phyloP scores from a whole-genome alignment of 2,888 invertebrate genomes.

The Drosophila niveifrons region DNA sequence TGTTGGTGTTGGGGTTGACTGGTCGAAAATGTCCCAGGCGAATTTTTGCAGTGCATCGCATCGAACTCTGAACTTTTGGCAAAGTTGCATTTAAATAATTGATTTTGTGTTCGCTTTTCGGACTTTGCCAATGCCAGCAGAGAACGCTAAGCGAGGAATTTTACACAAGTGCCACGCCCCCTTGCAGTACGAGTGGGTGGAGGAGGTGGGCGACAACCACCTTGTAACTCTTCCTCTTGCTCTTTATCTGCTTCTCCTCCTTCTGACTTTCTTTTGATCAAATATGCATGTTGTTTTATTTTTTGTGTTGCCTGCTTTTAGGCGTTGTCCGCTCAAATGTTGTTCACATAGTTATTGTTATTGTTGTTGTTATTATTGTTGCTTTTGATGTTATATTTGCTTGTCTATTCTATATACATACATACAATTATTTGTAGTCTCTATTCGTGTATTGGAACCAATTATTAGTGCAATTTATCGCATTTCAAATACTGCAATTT shows the following conservation, averaged over 20 bases:
- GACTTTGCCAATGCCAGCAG: constrained; percentile 4
- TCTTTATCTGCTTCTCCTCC: neutral
- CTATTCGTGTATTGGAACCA: too few species aligned
- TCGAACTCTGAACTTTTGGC: constrained; percentile 61
- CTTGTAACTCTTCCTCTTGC: too few species aligned
- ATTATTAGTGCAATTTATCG: too few species aligned
- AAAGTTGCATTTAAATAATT: constrained; percentile 71
- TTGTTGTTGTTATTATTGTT: neutral
- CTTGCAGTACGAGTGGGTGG: too few species aligned
- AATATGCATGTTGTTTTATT: constrained; percentile 38
- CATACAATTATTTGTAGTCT: constrained; percentile 2
- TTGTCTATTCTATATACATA: constrained; percentile 7
- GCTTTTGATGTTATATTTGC: constrained; percentile 13
- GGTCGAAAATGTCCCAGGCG: constrained; percentile 20
- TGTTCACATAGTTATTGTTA: constrained; percentile 4
- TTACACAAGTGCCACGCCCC: constrained; percentile 23
- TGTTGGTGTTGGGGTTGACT: neutral
- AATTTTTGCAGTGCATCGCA: constrained; percentile 40
- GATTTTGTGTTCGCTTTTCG: constrained; percentile 58
- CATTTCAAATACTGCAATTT: too few species aligned
- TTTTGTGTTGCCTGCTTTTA: constrained; percentile 47
- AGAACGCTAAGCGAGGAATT: constrained; percentile 10
- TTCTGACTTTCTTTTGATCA: constrained; percentile 23
- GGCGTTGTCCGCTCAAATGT: constrained; percentile 42
- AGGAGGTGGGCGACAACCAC: too few species aligned